Conservation (phyloP, 2,113 vertebrate genomes). For the Phrynocephalus versicolor region DNA sequence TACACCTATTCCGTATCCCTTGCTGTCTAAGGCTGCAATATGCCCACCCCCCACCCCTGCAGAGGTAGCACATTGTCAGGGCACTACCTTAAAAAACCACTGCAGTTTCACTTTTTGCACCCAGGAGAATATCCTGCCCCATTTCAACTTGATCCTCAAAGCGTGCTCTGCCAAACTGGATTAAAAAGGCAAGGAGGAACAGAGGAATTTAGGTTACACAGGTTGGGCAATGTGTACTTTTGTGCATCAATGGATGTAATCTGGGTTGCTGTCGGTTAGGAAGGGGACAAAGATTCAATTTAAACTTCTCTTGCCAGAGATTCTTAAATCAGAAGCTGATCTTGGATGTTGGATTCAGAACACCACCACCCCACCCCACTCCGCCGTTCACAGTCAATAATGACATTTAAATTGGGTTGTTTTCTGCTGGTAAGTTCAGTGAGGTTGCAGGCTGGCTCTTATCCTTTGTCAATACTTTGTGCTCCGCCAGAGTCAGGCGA, state of each 20-base stretch:
- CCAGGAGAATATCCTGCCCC: background rate
- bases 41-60: background rate
- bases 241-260: background rate
- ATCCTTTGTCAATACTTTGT: background rate
- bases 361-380: too few species aligned
- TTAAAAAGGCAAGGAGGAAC: too few species aligned
- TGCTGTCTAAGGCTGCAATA: background rate
- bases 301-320: background rate
- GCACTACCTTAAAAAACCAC: background rate
- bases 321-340: background rate
- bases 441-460: background rate
- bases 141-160: background rate
- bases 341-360: too few species aligned
- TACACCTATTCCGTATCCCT: background rate
- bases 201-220: background rate
- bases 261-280: background rate
- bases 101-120: background rate
- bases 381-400: too few species aligned
- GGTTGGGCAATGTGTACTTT: background rate
- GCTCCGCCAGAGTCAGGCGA: background rate
- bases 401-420: background rate
- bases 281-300: background rate
- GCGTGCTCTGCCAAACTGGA: background rate
- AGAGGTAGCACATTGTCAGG: background rate
- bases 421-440: background rate